Percentiles rank a stretch among this genome's conserved stretches.
Evolutionary conservation across 2,888 invertebrate genomes (phyloP).

Genomic region (Idaea straminata): DNA sequence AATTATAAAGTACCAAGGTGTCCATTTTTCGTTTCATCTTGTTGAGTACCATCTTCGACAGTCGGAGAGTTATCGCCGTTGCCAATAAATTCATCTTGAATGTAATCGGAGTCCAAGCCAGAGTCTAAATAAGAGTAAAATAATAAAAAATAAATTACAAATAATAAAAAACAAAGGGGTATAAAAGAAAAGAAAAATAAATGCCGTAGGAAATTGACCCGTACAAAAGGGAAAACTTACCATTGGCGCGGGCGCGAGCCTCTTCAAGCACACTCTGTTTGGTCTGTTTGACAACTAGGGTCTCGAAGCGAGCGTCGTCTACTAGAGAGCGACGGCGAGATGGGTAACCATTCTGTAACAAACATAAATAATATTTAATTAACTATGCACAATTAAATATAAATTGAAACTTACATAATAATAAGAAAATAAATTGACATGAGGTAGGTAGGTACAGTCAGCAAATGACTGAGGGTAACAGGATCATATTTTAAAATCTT

Average conservation of each 20-base stretch:
- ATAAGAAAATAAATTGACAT: not conserved
- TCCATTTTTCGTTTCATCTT: conserved; percentile 74
- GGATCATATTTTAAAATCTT: too few relatives aligned
- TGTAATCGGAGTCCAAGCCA: conserved; percentile 82
- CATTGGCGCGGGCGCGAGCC: conserved; percentile 92
- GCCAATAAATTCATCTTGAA: conserved; percentile 78
- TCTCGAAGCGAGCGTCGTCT: conserved; percentile 98
- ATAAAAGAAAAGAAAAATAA: conserved; percentile 27
- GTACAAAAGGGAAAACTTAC: conserved; percentile 70
- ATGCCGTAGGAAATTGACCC: not conserved
- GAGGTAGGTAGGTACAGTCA: not conserved
- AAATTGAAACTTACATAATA: not conserved
- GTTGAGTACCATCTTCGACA: conserved; percentile 68
- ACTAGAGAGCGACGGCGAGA: conserved; percentile 97
- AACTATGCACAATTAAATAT: not conserved
- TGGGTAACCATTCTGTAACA: conserved; percentile 96
- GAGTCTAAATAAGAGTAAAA: conserved; percentile 74
- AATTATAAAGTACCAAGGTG: conserved; percentile 74
- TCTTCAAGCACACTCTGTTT: conserved; percentile 95
- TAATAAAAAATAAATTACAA: conserved; percentile 39
- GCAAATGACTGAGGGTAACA: too few relatives aligned
- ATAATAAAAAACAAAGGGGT: conserved; percentile 31
- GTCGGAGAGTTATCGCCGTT: conserved; percentile 67
- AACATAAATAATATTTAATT: conserved; percentile 18
- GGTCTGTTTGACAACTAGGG: conserved; percentile 96